Percentiles rank a stretch among this genome's conserved stretches.
These are phyloP conservation scores for Philopotamus ludificatus DNA, from an alignment of 1,140 invertebrate genomes.

Conservation along the genomic window DNA sequence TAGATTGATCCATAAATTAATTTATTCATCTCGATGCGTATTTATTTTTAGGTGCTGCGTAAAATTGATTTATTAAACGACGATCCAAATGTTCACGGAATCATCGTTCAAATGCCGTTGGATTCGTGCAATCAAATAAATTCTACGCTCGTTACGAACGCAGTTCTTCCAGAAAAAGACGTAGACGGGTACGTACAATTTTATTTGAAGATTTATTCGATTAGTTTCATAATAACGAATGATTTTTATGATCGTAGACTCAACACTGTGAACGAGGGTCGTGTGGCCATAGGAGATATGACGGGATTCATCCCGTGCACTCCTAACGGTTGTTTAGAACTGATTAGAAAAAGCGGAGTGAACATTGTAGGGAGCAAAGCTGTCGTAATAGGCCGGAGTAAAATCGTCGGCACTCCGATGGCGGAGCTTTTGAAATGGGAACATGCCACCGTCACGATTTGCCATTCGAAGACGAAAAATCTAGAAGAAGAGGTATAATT, in stretches of 20 bases:
- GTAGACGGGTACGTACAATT: conserved; percentile 80
- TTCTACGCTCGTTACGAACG: conserved; percentile 82
- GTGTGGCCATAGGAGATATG: conserved; percentile 79
- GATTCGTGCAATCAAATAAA: conserved; percentile 82
- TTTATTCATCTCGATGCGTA: too few species aligned
- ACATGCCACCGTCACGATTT: conserved; percentile 94
- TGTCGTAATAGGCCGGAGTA: conserved; percentile 94
- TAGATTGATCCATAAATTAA: too few species aligned
- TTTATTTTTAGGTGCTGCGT: conserved; percentile 57
- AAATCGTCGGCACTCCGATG: conserved; percentile 96
- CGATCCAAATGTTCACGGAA: conserved; percentile 85
- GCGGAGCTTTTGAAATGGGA: conserved; percentile 95
- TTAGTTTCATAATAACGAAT: conserved; percentile 1
- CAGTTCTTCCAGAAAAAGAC: conserved; percentile 85
- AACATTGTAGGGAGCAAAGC: conserved; percentile 81
- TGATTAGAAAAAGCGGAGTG: conserved; percentile 82
- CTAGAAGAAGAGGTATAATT: conserved; percentile 70
- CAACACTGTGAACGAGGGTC: conserved; percentile 90
- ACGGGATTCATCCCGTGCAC: conserved; percentile 90
- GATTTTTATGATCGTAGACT: conserved; percentile 58
- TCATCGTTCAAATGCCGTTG: conserved; percentile 96
- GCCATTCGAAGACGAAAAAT: conserved; percentile 91
- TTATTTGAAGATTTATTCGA: neutral
- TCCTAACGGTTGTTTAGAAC: conserved; percentile 87
- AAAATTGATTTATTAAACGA: conserved; percentile 78